Evolutionary conservation across 2,888 invertebrate species (phyloP), one percentile per base, ranked within the genome.

Genomic region (Troides helena): DNA sequence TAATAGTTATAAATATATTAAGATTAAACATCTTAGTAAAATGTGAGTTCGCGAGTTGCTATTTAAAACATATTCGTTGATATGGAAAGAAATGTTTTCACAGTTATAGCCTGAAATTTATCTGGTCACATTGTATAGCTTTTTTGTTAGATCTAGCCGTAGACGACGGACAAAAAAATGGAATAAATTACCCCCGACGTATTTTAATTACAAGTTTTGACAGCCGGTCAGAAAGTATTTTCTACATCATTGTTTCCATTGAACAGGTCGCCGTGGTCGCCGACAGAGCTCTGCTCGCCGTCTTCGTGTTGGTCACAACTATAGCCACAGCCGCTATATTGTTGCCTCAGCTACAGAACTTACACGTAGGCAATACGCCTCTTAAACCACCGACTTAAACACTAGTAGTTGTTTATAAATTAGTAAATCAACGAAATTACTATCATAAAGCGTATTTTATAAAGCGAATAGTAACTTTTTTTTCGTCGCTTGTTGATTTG

Each of bases 301-400:
- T 96, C 30, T 97, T 97, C 85, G 94, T 96, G 72, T 89, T 96
- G 72, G 95, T 96, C 68, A 97, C 97, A 12, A 94, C 95, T 64
- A 94, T 96, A 74, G 95, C 96, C n/a, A 96, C 97, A 0, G 95
- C 96, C 1, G 95, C 96, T 73, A 97, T 97, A 76, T 91, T 97
- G 65, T 77, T 95, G 91, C 88, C 95, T 87, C 81, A 95, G 93
- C 76, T 96, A 92, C 76, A 94, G 90, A 84, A 93, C 83, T 79
- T 92, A 30, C 88, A 92, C 79, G 92, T 92, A 43, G 92, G 92
- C 46, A 92, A 92, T 75, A 92, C 92, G 62, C 91, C 92, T 63
- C 80, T 92, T 53, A 90, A 90, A 76, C 90, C 88, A 39, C 92
- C 92, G 18, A 84, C 81, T 75, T 92, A 92, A 83, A 69, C 0